A percentile compares a stretch with the other conserved stretches of the same genome.
Evolutionary conservation across 2,113 vertebrate species (phyloP).

Genomic region (Meriones unguiculatus): DNA sequence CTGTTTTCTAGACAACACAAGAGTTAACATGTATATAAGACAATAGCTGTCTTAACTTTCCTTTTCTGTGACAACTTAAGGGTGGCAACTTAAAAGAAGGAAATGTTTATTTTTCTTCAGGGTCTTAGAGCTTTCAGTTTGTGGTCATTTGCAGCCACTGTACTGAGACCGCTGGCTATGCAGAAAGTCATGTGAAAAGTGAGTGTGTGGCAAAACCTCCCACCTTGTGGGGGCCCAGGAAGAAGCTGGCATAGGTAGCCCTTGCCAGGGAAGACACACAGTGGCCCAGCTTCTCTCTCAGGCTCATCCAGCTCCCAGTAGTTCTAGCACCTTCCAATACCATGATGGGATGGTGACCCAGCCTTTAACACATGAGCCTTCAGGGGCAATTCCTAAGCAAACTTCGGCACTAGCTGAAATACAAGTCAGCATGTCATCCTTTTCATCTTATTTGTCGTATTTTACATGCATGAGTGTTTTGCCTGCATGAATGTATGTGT

Average conservation of each 20-base stretch:
- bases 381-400: background rate
- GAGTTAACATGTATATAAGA: background rate
- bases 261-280: background rate
- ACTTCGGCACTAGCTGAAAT: no score
- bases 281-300: background rate
- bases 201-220: background rate
- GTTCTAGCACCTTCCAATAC: background rate
- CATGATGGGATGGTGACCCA: no score
- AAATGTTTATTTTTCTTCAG: background rate
- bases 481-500: background rate
- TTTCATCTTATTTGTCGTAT: background rate
- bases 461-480: background rate
- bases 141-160: background rate
- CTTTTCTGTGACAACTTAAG: background rate
- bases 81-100: background rate
- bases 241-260: background rate
- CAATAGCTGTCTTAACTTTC: background rate
- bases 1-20: background rate
- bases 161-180: background rate
- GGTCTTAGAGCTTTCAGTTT: background rate
- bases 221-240: background rate
- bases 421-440: background rate
- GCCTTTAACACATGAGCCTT: background rate
- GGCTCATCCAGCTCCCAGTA: no score
- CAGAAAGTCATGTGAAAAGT: background rate